Evolutionary conservation across 2,113 vertebrate genomes (phyloP).

Genomic region (Neolamprologus brichardi): DNA sequence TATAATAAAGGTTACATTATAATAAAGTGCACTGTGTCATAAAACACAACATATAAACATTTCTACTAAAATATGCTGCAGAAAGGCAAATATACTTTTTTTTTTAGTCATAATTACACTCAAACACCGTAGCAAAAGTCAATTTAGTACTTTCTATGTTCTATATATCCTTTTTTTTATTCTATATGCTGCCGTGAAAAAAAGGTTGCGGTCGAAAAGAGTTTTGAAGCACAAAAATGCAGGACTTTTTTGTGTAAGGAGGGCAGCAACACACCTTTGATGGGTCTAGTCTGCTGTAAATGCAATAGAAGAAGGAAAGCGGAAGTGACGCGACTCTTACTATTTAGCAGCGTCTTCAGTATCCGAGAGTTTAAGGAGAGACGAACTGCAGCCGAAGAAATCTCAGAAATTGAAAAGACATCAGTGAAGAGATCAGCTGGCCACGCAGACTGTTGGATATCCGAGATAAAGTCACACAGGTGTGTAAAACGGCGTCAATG

Average conservation of each 20-base stretch:
- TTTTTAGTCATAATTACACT: neutral
- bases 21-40: neutral
- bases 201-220: neutral
- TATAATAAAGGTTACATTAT: neutral
- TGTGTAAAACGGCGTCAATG: neutral
- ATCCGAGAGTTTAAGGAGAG: neutral
- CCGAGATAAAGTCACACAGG: neutral
- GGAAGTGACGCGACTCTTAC: neutral
- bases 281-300: neutral
- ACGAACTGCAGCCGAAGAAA: fast-evolving
- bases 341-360: neutral
- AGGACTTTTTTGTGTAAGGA: neutral
- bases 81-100: fast-evolving
- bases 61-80: neutral
- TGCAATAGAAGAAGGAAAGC: neutral
- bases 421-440: neutral
- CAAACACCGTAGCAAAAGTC: neutral
- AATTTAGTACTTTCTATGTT: fast-evolving
- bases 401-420: neutral
- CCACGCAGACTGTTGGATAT: neutral
- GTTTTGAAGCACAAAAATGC: neutral
- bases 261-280: neutral
- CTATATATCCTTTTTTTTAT: neutral
- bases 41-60: neutral
- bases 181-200: neutral